Evolutionary conservation across 2,888 invertebrate genomes (phyloP), one percentile per base, ranked within the genome.

Genomic region (Ptychoptera albimana): DNA sequence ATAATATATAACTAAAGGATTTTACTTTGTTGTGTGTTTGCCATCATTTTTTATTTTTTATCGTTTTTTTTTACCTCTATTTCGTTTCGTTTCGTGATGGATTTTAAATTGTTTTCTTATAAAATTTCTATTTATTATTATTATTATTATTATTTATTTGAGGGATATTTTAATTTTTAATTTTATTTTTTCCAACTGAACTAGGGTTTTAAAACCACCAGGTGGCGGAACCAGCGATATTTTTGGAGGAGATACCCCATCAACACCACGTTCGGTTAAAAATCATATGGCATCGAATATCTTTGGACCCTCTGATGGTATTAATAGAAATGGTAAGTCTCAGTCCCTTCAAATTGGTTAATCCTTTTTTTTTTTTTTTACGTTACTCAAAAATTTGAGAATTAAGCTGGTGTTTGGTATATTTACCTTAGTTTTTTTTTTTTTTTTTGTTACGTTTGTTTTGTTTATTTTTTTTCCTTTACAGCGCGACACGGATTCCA

Each of bases 181-280:
- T 46, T 43, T 51, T 49, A 47, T 49, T 48, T 51, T 53, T 53
- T 68, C 67, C 3, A 5, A 23, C 23, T 23, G 23, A 23, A 23
- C 23, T 59, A 77, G 77, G 65, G 75, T 77, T 47, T 57, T 74
- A 57, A 73, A 75, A 58, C 73, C 75, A 50, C 75, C 75, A 52
- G 75, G 75, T 50, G 75, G 75, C 52, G 74, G 72, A n/a, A 70
- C 70, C 53, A 72, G 72, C 54, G 72, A 73, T 59, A 71, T 74
- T 56, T 74, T 74, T 53, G 64, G 64, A 44, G 51, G 56, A 45
- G 63, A 62, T 48, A 58, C 58, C 43, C 58, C 47, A 23, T 35
- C 59, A 50, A 64, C 66, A 45, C 64, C 66, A 47, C 59, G 66
- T 46, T 56, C 56, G 42, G 57, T 58, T 16, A 61, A 63, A 54